Conservation (phyloP, 1,140 invertebrate species). For the Ruditapes philippinarum region DNA sequence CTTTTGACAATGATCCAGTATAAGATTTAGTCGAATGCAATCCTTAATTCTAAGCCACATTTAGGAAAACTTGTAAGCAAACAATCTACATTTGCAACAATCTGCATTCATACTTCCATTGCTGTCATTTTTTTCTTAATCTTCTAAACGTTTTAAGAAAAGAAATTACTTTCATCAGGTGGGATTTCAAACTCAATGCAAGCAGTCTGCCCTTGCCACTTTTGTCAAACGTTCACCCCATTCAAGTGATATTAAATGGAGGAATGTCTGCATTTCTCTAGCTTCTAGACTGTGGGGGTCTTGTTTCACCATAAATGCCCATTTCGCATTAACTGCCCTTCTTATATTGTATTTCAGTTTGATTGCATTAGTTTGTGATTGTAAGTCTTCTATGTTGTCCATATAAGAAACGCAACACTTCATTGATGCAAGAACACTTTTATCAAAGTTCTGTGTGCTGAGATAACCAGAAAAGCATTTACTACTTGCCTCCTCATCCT, state of each 20-base stretch:
- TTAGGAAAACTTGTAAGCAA: too few relatives aligned
- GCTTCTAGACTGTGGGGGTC: constrained; percentile 29
- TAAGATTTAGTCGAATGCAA: too few relatives aligned
- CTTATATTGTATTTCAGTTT: constrained; percentile 52
- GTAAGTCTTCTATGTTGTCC: constrained; percentile 61
- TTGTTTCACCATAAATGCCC: constrained; percentile 58
- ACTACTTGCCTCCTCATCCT: background rate
- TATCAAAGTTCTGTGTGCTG: constrained; percentile 44
- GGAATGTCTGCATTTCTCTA: constrained; percentile 46
- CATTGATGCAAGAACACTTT: constrained; percentile 45
- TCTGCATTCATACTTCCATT: too few relatives aligned
- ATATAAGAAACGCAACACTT: constrained; percentile 51
- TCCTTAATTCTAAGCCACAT: too few relatives aligned
- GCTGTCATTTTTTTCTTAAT: too few relatives aligned
- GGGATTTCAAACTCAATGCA: too few relatives aligned
- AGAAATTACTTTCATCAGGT: too few relatives aligned
- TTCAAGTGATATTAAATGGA: constrained; percentile 36
- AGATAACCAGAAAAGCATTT: constrained; percentile 38
- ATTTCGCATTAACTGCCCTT: constrained; percentile 48
- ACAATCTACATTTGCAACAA: too few relatives aligned
- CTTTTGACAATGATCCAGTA: too few relatives aligned
- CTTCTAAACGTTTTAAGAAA: too few relatives aligned
- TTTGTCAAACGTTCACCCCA: constrained; percentile 57
- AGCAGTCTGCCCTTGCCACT: constrained; percentile 50
- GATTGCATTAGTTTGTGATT: constrained; percentile 63